These are phyloP conservation scores for Flabesymbios commensalis DNA, from an alignment of 2,888 invertebrate genomes.

Conservation along the genomic window DNA sequence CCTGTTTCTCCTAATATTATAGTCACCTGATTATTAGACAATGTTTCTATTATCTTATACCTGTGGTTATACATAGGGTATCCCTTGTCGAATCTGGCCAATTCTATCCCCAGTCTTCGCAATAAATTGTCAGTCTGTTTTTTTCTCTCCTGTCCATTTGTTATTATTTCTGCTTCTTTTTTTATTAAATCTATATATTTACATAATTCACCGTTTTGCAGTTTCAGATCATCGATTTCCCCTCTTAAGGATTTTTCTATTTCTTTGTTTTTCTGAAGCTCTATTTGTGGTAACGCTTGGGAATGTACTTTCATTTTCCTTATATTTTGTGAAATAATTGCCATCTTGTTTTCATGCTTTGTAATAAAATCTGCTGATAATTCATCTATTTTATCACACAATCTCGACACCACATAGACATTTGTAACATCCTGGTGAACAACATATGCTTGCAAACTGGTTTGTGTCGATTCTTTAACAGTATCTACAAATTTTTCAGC, in stretches of 20 bases:
- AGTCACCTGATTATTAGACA: constrained; percentile 46
- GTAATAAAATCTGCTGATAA: too few species aligned
- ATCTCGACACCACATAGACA: too few species aligned
- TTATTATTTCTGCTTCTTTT: neutral
- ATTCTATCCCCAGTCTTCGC: constrained; percentile 42
- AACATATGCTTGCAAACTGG: too few species aligned
- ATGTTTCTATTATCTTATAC: constrained; percentile 40
- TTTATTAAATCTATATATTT: constrained; percentile 12
- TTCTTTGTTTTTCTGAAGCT: neutral
- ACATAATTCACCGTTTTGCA: constrained; percentile 39
- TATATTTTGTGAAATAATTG: too few species aligned
- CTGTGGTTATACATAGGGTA: constrained; percentile 54
- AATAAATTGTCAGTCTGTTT: constrained; percentile 17
- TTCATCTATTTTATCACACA: too few species aligned
- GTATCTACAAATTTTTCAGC: too few species aligned
- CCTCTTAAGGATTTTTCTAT: neutral
- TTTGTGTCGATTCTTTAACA: too few species aligned
- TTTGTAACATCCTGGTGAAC: too few species aligned
- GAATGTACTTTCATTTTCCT: too few species aligned
- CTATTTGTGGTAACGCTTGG: too few species aligned
- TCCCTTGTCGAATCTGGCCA: constrained; percentile 36
- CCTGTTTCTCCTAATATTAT: constrained; percentile 60
- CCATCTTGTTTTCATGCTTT: too few species aligned
- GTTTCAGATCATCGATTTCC: constrained; percentile 37
- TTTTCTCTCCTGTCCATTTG: neutral